These are phyloP conservation scores for Sycophila sp. DNA, from an alignment of 1,140 invertebrate species.

Conservation along the genomic window DNA sequence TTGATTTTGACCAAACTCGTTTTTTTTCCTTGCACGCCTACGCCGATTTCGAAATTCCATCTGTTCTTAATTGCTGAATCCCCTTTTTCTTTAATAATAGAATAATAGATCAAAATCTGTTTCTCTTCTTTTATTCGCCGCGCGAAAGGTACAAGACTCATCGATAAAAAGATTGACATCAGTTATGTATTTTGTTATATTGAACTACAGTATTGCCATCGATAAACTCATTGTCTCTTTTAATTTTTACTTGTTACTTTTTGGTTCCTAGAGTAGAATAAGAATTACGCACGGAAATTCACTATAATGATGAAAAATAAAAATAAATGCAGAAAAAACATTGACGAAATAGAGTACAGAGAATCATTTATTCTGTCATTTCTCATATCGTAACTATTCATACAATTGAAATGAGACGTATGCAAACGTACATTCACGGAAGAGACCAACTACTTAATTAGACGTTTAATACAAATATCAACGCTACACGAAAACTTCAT, in stretches of 20 bases:
- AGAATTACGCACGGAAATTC: neutral
- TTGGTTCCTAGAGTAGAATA: slow-evolving; percentile 9
- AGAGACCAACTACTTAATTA: slow-evolving; percentile 52
- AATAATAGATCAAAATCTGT: no score
- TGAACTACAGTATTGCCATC: slow-evolving; percentile 29
- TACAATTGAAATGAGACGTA: slow-evolving; percentile 55
- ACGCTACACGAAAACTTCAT: slow-evolving; percentile 21
- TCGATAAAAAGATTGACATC: slow-evolving; percentile 32
- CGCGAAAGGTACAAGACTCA: slow-evolving; percentile 39
- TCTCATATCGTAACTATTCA: slow-evolving; percentile 54
- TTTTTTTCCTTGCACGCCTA: slow-evolving; percentile 11
- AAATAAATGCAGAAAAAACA: slow-evolving; percentile 39
- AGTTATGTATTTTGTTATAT: slow-evolving; percentile 22
- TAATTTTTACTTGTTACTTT: neutral
- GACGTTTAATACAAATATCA: slow-evolving; percentile 35
- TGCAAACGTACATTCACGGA: slow-evolving; percentile 56
- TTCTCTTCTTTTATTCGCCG: slow-evolving; percentile 40
- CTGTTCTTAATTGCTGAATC: neutral
- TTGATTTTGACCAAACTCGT: slow-evolving; percentile 42
- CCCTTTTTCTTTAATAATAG: neutral
- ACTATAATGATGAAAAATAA: slow-evolving; percentile 26
- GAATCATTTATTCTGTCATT: slow-evolving; percentile 56
- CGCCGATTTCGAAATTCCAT: slow-evolving; percentile 40
- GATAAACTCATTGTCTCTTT: slow-evolving; percentile 12
- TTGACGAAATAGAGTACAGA: slow-evolving; percentile 44